These are phyloP conservation scores for Charanyca ferruginea DNA, from an alignment of 2,888 invertebrate species.

Conservation along the genomic window DNA sequence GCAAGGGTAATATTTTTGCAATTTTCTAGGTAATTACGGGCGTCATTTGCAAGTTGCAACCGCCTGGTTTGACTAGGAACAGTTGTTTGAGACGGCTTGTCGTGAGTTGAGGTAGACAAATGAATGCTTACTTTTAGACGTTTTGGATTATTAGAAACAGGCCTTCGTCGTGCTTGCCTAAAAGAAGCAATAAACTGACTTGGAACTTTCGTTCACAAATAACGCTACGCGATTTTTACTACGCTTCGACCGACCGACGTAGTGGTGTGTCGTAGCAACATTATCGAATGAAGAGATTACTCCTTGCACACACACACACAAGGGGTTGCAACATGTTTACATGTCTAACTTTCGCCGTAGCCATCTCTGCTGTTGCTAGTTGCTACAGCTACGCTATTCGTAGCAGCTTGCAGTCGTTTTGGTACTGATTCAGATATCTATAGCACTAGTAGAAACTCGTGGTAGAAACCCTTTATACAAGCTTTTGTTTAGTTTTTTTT, in stretches of 20 bases:
- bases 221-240: constrained; percentile 15
- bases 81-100: constrained; percentile 50
- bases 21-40: constrained; percentile 60
- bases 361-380: constrained; percentile 9
- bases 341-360: constrained; percentile 17
- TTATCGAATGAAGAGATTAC: constrained; percentile 12
- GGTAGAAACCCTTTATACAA: no score
- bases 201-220: constrained; percentile 21
- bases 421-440: background rate
- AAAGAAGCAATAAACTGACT: constrained; percentile 5
- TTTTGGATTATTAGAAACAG: constrained; percentile 22
- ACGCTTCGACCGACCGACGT: no score
- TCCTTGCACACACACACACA: background rate
- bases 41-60: constrained; percentile 57
- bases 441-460: no score
- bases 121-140: constrained; percentile 23
- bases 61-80: constrained; percentile 44
- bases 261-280: constrained; percentile 1
- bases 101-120: constrained; percentile 42
- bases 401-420: constrained; percentile 6
- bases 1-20: constrained; percentile 54
- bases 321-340: background rate
- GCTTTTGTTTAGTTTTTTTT: no score
- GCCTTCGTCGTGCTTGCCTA: constrained; percentile 1
- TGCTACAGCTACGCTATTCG: constrained; percentile 50